Base-by-base conservation (phyloP, 64 coral and sea anemone species). In the Pocillopora damicornis region DNA sequence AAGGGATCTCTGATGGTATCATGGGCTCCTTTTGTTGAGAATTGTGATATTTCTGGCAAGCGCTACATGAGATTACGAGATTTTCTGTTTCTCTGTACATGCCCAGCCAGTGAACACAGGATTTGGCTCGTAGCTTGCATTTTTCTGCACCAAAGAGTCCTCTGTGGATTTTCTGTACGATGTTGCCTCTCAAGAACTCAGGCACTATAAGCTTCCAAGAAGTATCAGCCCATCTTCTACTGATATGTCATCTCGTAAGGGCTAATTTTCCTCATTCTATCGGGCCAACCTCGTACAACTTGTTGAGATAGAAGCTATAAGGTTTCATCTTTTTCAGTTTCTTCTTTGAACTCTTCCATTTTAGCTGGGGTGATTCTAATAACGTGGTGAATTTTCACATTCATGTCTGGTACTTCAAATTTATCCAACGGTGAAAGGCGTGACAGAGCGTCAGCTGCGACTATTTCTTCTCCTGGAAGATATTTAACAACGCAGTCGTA, bases 61-160 rank as follows among this genome's bases (percentile, higher is more conserved):
- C 13, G 61, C 60, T 23, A 68, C 87, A 63, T 20, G 51, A 30
- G 62, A 57, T 78, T 74, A 79, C 60, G 7, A 89, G 37, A 22
- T 37, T 78, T 67, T 74, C 63, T 35, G 79, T 89, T 35, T 89
- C 35, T 78, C 20, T 66, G 63, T 57, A 76, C 14, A 89, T 36
- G 87, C 25, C 22, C 38, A 75, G 87, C 58, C 87, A 88, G 59
- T 78, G 63, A 60, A 78, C 87, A 62, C 59, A 76, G 18, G 71
- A n/a, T 77, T 74, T 76, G 11, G 87, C 87, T 76, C 75, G 45
- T 8, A 62, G 51, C 12, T 89, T 79, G 17, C 75, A 76, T 79
- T 89, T 88, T 88, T 88, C 86, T 59, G 75, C 59, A 16, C 86
- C 86, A 61, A 88, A 87, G 30, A 59, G 86, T 12, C 86, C 86